phyloP scores from a whole-genome alignment of 2,113 vertebrate genomes.

The Macrotus californicus region DNA sequence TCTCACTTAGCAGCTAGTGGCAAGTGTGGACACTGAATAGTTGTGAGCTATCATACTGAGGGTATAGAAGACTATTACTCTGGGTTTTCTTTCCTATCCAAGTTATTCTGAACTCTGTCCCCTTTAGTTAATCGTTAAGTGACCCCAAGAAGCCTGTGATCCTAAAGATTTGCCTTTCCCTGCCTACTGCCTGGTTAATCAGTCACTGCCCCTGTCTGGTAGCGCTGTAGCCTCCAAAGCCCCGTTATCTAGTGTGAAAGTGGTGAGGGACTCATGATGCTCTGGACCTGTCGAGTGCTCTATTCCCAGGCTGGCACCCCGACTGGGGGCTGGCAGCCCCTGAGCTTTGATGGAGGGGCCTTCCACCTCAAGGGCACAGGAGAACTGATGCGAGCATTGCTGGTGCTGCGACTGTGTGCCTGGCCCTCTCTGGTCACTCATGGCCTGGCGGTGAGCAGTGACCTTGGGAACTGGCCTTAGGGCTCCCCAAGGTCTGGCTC shows the following conservation, averaged over 20 bases:
- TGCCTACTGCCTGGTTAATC: conserved; percentile 50
- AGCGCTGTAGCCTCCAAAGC: not conserved
- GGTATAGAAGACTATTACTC: not conserved
- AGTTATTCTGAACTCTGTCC: conserved; percentile 61
- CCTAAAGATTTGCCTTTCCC: conserved; percentile 23
- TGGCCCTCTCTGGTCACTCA: conserved; percentile 69
- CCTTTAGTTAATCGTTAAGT: conserved; percentile 62
- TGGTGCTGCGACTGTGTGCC: conserved; percentile 67
- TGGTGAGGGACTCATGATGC: not conserved
- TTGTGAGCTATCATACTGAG: not conserved
- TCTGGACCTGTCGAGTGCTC: not conserved
- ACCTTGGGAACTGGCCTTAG: not conserved
- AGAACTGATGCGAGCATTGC: conserved; percentile 48
- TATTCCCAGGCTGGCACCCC: not conserved
- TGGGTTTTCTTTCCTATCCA: not conserved
- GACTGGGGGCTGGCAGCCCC: not conserved
- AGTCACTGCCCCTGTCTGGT: conserved; percentile 21
- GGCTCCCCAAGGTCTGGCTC: not conserved
- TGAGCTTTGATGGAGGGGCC: conserved; percentile 56
- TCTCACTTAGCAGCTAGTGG: not conserved
- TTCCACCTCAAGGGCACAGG: conserved; percentile 53
- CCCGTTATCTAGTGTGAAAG: not conserved
- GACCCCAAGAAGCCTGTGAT: not conserved
- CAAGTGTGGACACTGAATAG: too few relatives aligned
- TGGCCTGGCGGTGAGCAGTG: conserved; percentile 55